These are phyloP conservation scores for Neomorphus geoffroyi DNA, from an alignment of 2,797 vertebrate species.

Conservation along the genomic window DNA sequence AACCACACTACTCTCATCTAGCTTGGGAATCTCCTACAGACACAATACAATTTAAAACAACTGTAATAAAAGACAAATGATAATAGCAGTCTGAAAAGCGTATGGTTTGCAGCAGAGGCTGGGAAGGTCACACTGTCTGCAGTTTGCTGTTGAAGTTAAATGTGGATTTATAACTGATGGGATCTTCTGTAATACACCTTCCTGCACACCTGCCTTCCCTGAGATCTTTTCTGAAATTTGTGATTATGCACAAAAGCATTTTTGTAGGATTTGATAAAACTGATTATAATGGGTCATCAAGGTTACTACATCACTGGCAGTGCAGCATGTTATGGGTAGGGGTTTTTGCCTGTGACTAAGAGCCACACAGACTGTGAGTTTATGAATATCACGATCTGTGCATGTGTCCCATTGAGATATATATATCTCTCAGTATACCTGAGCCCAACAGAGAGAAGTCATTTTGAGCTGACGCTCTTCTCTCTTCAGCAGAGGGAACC, in stretches of 20 bases:
- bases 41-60: neutral
- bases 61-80: neutral
- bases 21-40: neutral
- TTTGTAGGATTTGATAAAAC: neutral
- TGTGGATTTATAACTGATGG: neutral
- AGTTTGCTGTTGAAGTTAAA: neutral
- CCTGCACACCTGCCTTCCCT: neutral
- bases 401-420: neutral
- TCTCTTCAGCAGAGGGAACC: neutral
- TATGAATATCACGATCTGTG: fast-evolving
- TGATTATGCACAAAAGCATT: neutral
- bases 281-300: neutral
- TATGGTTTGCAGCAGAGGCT: neutral
- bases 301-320: neutral
- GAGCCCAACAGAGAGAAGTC: neutral
- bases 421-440: too few species aligned
- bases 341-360: neutral
- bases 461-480: neutral
- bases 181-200: neutral
- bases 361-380: fast-evolving
- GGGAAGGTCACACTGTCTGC: neutral
- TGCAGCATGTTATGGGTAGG: neutral
- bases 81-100: neutral
- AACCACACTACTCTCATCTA: neutral
- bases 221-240: neutral